These are phyloP conservation scores for Heliconius hermathena DNA, from an alignment of 1,140 invertebrate genomes.

Conservation along the genomic window DNA sequence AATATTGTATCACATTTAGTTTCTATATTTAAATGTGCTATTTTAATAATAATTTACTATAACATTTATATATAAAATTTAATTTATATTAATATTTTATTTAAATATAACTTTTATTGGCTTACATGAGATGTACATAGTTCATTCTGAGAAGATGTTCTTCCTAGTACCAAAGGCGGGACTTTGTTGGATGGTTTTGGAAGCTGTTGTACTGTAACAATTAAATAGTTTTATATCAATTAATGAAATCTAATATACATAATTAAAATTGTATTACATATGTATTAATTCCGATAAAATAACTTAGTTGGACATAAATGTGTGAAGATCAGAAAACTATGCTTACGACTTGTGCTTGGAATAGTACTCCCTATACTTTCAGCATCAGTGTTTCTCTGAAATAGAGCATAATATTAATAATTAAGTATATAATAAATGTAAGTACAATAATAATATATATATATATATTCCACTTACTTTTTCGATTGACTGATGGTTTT, in stretches of 20 bases:
- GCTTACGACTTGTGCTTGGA: not conserved
- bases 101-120: not conserved
- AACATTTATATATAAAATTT: not conserved
- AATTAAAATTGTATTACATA: too few relatives aligned
- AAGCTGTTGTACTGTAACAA: not conserved
- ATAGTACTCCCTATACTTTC: not conserved
- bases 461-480: constrained; percentile 16
- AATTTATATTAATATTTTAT: not conserved
- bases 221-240: not conserved
- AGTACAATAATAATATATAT: not conserved
- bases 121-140: not conserved
- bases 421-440: not conserved
- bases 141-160: not conserved
- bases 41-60: too few relatives aligned
- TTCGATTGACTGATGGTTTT: constrained; percentile 7
- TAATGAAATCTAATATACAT: too few relatives aligned
- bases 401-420: not conserved
- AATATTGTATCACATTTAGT: too few relatives aligned
- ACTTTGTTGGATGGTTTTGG: not conserved
- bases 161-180: not conserved
- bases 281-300: too few relatives aligned
- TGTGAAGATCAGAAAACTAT: too few relatives aligned
- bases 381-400: not conserved
- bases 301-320: too few relatives aligned
- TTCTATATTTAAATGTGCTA: too few relatives aligned